Conservation (phyloP, 2,888 invertebrate species). For the Lissocephala sabroskyi region DNA sequence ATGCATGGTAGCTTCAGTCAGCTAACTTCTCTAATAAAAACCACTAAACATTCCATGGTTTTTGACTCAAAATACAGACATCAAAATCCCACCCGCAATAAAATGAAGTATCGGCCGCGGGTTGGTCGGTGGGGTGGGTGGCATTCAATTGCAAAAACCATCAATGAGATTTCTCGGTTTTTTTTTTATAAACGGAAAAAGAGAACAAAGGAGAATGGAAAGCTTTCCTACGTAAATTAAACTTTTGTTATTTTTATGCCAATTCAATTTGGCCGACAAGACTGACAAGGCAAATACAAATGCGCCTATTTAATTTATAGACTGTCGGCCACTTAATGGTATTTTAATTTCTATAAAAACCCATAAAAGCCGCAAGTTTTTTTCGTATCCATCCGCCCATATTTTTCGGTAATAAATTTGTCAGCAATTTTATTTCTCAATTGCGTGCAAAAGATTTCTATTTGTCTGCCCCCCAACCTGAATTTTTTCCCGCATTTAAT, state of each 20-base stretch:
- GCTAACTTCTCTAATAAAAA: background rate
- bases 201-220: background rate
- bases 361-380: slow-evolving; percentile 20
- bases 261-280: slow-evolving; percentile 27
- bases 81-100: slow-evolving; percentile 16
- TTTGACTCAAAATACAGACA: slow-evolving; percentile 19
- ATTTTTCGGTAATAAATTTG: slow-evolving; percentile 16
- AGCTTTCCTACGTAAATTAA: background rate
- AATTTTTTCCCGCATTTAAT: slow-evolving; percentile 14
- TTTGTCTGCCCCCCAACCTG: background rate
- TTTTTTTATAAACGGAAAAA: background rate
- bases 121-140: background rate
- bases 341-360: slow-evolving; percentile 38
- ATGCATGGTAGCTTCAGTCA: too few species aligned
- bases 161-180: too few species aligned
- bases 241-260: slow-evolving; percentile 26
- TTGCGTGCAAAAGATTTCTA: slow-evolving; percentile 32
- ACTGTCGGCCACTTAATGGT: slow-evolving; percentile 17
- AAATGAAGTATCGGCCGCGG: slow-evolving; percentile 14
- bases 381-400: too few species aligned
- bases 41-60: slow-evolving; percentile 17
- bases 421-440: slow-evolving; percentile 15
- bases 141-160: slow-evolving; percentile 5
- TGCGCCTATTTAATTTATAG: slow-evolving; percentile 27
- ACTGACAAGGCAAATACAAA: slow-evolving; percentile 24